A percentile compares a stretch with the other conserved stretches of the same genome.
Evolutionary conservation across 2,797 vertebrate species (phyloP).

Genomic region (Gorsachius magnificus): DNA sequence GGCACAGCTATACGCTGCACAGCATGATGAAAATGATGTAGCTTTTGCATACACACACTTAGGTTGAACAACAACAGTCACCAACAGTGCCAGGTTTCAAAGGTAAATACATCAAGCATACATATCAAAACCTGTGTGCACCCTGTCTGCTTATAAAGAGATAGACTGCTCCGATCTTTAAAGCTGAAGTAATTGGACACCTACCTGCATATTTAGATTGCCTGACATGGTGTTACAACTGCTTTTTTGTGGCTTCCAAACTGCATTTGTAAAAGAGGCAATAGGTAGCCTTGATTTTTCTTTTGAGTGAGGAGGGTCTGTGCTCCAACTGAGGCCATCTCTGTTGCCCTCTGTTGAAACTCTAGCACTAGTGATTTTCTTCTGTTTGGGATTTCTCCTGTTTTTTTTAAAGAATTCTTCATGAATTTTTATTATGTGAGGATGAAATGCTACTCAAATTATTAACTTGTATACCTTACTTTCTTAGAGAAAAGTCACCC

Average conservation of each 20-base stretch:
- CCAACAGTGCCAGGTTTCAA: constrained; percentile 51
- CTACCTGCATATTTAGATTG: constrained; percentile 48
- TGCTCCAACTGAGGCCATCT: not conserved
- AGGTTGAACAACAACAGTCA: constrained; percentile 23
- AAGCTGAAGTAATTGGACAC: constrained; percentile 53
- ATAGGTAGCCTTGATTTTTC: not conserved
- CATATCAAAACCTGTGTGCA: not conserved
- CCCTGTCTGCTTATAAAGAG: constrained; percentile 23
- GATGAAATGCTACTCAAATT: not conserved
- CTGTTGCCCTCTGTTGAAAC: not conserved
- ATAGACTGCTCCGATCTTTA: constrained; percentile 7
- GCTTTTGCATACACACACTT: constrained; percentile 20
- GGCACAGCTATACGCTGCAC: not conserved
- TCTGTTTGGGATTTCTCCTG: not conserved
- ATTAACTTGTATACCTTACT: constrained; percentile 5
- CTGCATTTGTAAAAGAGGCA: not conserved
- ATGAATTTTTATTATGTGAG: not conserved
- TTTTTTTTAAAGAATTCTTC: not conserved
- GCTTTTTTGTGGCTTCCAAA: not conserved
- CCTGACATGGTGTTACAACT: not conserved
- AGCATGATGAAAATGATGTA: constrained; percentile 34
- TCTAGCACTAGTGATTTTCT: not conserved
- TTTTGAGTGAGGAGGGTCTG: not conserved
- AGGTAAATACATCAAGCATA: constrained; percentile 32
- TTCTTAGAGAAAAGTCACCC: constrained; percentile 7